These are phyloP conservation scores for Capromys pilorides DNA, from an alignment of 2,797 vertebrate species.

Conservation along the genomic window DNA sequence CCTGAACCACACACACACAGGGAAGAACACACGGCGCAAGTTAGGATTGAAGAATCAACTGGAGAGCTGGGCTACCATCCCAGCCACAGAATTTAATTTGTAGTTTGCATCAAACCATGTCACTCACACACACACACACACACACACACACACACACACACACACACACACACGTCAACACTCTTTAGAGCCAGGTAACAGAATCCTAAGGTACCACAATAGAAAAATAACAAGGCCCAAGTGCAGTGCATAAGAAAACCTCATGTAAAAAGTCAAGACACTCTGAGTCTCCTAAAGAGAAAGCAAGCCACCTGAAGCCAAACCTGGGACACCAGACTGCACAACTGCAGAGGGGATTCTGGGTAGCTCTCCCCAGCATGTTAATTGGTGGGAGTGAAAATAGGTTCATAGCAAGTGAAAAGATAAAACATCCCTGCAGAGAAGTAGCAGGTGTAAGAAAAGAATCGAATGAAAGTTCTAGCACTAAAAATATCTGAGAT, in stretches of 20 bases:
- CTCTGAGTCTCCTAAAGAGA: neutral
- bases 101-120: neutral
- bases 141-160: neutral
- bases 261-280: neutral
- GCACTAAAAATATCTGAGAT: neutral
- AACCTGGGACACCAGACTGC: neutral
- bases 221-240: neutral
- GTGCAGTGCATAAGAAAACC: neutral
- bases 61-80: neutral
- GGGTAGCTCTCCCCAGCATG: neutral
- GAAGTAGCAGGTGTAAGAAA: neutral
- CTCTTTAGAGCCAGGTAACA: neutral
- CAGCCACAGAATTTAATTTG: neutral
- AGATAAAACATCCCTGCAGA: neutral
- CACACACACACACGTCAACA: neutral
- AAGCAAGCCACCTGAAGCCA: neutral
- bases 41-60: neutral
- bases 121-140: neutral
- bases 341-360: neutral
- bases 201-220: neutral
- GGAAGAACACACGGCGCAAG: neutral
- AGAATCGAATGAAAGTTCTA: neutral
- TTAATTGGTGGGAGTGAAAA: constrained; percentile 5
- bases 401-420: neutral
- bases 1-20: neutral